Evolutionary conservation across 2,113 vertebrate species (phyloP).

Genomic region (Emydura subglobosa): DNA sequence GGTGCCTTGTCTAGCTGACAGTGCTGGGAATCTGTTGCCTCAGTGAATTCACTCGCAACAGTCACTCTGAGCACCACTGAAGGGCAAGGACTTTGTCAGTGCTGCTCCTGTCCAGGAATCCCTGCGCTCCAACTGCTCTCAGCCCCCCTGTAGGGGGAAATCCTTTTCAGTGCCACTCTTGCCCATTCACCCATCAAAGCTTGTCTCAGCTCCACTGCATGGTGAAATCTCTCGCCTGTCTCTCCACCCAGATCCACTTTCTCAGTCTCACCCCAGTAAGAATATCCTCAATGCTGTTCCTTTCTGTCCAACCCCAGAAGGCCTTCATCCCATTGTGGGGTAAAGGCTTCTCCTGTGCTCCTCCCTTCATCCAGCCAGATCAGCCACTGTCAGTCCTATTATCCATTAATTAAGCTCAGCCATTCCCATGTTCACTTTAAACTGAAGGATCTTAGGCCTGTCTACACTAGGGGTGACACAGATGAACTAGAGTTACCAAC

Average conservation of each 20-base stretch:
- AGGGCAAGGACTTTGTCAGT: neutral
- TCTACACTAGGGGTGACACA: neutral
- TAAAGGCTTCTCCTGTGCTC: neutral
- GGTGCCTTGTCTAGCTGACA: conserved; percentile 1
- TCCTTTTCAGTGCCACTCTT: neutral
- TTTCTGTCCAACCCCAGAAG: neutral
- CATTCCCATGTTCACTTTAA: neutral
- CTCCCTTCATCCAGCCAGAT: neutral
- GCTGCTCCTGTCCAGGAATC: neutral
- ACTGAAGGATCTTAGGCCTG: neutral
- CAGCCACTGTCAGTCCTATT: no score
- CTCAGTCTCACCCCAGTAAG: neutral
- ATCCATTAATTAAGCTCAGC: neutral
- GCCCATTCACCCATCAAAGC: neutral
- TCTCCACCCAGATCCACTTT: neutral
- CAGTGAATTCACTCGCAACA: neutral
- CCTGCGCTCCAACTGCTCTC: neutral
- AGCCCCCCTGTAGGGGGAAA: neutral
- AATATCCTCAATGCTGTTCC: neutral
- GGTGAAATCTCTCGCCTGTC: neutral
- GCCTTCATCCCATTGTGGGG: neutral
- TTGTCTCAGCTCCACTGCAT: rapidly evolving
- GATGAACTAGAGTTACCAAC: neutral
- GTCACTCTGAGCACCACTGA: neutral
- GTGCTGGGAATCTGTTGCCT: neutral